Percentiles rank a stretch among this genome's conserved stretches.
Evolutionary conservation across 2,797 vertebrate species (phyloP).

Genomic region (Rhynchonycteris naso): DNA sequence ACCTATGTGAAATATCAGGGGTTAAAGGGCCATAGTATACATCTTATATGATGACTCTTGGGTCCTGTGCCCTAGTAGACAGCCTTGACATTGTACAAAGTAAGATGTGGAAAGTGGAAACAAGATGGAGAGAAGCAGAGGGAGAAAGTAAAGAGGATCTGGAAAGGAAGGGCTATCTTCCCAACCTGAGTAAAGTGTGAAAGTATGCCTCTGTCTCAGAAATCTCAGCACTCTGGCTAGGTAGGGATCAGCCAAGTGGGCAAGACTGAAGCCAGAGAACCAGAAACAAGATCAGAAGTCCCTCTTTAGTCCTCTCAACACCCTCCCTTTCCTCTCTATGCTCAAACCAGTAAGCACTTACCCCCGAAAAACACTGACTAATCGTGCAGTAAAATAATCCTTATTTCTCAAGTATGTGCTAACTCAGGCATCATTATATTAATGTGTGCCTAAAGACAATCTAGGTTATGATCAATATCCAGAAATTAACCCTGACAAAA

Average conservation of each 20-base stretch:
- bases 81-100: not conserved
- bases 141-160: not conserved
- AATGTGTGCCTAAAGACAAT: not conserved
- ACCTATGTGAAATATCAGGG: not conserved
- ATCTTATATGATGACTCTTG: not conserved
- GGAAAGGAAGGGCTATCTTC: not conserved
- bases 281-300: not conserved
- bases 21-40: not conserved
- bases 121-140: not conserved
- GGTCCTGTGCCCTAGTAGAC: not conserved
- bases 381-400: not conserved
- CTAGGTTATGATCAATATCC: not conserved
- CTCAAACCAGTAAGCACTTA: not conserved
- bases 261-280: not conserved
- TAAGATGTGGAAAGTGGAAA: not conserved
- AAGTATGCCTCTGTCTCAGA: not conserved
- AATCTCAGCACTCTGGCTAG: not conserved
- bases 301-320: not conserved
- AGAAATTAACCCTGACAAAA: conserved; percentile 36
- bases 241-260: not conserved
- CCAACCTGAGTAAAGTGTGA: not conserved
- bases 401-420: not conserved
- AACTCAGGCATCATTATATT: not conserved
- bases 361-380: not conserved
- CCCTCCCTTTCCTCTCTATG: not conserved